phyloP scores from a whole-genome alignment of 2,797 vertebrate genomes.

The Xiphorhynchus erythropygius region DNA sequence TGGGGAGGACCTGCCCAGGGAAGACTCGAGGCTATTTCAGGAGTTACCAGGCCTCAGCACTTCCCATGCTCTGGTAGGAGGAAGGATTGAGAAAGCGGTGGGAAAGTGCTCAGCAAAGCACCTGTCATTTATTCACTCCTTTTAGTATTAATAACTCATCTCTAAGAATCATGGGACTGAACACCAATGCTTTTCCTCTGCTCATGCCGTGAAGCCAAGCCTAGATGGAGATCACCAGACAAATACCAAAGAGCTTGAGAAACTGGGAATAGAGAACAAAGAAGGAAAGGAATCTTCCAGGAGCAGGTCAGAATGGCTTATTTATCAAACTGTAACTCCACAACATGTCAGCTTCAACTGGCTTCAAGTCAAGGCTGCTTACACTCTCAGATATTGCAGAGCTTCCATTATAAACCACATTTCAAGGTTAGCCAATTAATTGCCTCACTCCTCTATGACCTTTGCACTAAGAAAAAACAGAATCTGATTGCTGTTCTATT shows the following conservation, averaged over 20 bases:
- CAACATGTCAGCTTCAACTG: not conserved
- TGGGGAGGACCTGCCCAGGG: not conserved
- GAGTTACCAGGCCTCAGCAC: not conserved
- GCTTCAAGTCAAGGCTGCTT: not conserved
- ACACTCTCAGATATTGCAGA: not conserved
- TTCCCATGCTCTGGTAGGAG: not conserved
- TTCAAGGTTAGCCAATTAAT: constrained; percentile 29
- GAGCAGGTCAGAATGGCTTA: not conserved
- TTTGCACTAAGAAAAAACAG: not conserved
- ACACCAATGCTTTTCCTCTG: not conserved
- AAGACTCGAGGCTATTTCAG: not conserved
- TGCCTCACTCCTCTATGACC: not conserved
- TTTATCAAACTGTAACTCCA: not conserved
- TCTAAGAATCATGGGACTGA: not conserved
- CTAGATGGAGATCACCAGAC: not conserved
- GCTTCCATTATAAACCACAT: not conserved
- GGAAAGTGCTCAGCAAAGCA: not conserved
- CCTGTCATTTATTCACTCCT: not conserved
- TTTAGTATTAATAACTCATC: not conserved
- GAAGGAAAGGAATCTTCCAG: not conserved
- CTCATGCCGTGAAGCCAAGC: not conserved
- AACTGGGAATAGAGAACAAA: not conserved
- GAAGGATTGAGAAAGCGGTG: not conserved
- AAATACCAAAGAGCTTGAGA: not conserved
- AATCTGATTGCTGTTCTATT: not conserved